phyloP scores from a whole-genome alignment of 2,888 invertebrate genomes.

The Panorpa germanica region DNA sequence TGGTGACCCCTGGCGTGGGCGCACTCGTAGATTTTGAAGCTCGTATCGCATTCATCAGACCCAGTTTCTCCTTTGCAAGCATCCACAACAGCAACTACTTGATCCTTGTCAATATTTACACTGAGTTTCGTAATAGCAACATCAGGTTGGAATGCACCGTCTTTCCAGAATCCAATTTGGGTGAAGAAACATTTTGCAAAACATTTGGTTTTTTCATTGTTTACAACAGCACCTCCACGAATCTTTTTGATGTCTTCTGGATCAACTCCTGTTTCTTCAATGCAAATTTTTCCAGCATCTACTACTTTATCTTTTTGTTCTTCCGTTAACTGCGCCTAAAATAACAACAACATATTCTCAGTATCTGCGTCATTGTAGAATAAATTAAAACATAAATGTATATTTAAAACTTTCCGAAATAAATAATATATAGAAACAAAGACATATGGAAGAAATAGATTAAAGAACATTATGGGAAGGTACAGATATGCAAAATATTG shows the following conservation, averaged over 20 bases:
- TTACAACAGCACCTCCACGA: constrained; percentile 15
- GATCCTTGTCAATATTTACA: constrained; percentile 3
- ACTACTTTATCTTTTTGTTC: constrained; percentile 18
- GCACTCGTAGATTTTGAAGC: constrained; percentile 7
- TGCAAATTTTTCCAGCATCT: constrained; percentile 14
- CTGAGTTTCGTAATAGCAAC: constrained; percentile 10
- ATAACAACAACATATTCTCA: no score
- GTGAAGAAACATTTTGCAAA: constrained; percentile 21
- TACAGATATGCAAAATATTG: no score
- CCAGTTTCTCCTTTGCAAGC: constrained; percentile 10
- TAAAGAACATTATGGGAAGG: no score
- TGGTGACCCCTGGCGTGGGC: background rate
- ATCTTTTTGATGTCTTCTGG: constrained; percentile 16
- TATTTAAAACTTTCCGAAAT: background rate
- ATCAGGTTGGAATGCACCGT: constrained; percentile 16
- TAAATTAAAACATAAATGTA: constrained; percentile 4
- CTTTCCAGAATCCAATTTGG: constrained; percentile 16
- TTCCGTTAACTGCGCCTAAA: constrained; percentile 12
- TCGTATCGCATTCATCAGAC: constrained; percentile 7
- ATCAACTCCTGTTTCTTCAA: constrained; percentile 14
- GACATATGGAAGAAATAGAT: no score
- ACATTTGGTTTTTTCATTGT: constrained; percentile 17
- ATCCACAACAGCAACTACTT: constrained; percentile 8
- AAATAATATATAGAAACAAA: background rate
- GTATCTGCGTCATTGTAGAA: background rate